These are phyloP conservation scores for Scaptomyza hsui DNA, from an alignment of 1,140 invertebrate species.

Conservation along the genomic window DNA sequence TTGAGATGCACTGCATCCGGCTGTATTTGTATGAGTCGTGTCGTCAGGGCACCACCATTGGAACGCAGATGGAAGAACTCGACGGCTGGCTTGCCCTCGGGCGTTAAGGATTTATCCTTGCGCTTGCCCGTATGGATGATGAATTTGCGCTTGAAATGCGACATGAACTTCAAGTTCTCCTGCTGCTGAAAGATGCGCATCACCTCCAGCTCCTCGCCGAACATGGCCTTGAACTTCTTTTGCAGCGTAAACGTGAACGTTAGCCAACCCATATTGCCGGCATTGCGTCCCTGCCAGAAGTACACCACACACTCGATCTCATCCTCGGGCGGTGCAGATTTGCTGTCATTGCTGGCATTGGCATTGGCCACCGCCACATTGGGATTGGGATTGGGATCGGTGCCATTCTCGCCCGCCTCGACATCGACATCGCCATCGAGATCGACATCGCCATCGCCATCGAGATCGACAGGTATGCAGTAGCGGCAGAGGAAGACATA, in stretches of 20 bases:
- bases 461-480: slow-evolving; percentile 88
- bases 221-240: slow-evolving; percentile 98
- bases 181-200: slow-evolving; percentile 99
- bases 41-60: slow-evolving; percentile 97
- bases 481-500: slow-evolving; percentile 99
- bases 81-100: slow-evolving; percentile 87
- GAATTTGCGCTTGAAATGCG: slow-evolving; percentile 98
- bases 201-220: slow-evolving; percentile 97
- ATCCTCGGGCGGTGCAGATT: slow-evolving; percentile 88
- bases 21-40: slow-evolving; percentile 95
- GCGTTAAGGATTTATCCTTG: slow-evolving; percentile 86
- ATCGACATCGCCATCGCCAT: slow-evolving; percentile 84
- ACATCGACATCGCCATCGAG: no score
- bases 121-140: slow-evolving; percentile 96
- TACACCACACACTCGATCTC: slow-evolving; percentile 98
- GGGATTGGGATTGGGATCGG: not conserved
- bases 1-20: slow-evolving; percentile 92
- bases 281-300: slow-evolving; percentile 99
- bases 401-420: slow-evolving; percentile 19
- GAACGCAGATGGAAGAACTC: slow-evolving; percentile 98
- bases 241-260: slow-evolving; percentile 99
- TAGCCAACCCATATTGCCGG: slow-evolving; percentile 99
- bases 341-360: slow-evolving; percentile 24
- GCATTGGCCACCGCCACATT: not conserved
- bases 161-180: slow-evolving; percentile 99